Base-by-base conservation (phyloP, 2,888 invertebrate species). In the Drosophila rellima region DNA sequence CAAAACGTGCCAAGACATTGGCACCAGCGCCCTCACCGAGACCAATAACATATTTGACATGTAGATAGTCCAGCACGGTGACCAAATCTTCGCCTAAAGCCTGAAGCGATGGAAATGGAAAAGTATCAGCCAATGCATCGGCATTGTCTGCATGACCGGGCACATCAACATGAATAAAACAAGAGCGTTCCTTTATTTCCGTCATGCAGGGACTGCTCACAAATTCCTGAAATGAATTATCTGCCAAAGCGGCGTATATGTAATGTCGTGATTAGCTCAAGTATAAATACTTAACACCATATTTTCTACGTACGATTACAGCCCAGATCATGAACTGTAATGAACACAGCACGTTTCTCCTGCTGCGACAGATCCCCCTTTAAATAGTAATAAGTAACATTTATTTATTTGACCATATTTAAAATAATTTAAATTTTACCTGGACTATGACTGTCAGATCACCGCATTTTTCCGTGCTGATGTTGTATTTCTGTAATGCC, bases 301-400 rank as follows among this genome's bases (percentile, higher is more conserved):
- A 2, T 23, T 6, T 33, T 20, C 45, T 67, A 91, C 95, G 95
- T 93, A 96, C 96, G 96, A 91, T 96, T 96, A 89, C 95, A 95
- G 90, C 97, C 97, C 88, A 98, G 94, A 92, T 98, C 97, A 93
- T 98, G 97, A 0, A 97, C 96, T 31, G 97, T 98, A 59, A 98
- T 93, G 91, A 98, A 97, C 77, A 97, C 95, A 69, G 97, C 97
- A 92, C 96, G 93, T 90, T 96, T 96, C 86, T 96, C 96, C 88
- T 96, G 95, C 90, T 96, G 96, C 78, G 95, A 95, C 82, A 97
- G 92, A 92, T 96, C 96, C 65, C 97, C 97, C 96, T 97, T 20
- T 2, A 18, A 57, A 15, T 1, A 0, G 11, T 13, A 23, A 52
- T 26, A 40, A 3, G 20, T 8, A 2, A n/a, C n/a, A 18, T 2